Evolutionary conservation across 2,797 vertebrate species (phyloP).

Genomic region (Oreortyx pictus): DNA sequence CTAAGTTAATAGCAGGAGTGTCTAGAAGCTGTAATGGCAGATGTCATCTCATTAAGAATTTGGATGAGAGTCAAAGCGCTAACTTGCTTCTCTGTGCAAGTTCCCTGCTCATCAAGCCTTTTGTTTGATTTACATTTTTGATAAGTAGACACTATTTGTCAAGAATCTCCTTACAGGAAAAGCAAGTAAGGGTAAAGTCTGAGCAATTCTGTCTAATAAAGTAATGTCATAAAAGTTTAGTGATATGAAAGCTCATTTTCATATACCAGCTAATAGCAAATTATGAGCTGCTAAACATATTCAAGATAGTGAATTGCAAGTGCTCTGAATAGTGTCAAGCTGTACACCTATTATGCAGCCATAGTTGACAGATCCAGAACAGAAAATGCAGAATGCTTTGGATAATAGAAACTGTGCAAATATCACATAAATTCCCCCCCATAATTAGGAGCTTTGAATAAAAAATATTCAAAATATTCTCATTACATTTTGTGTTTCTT

Average conservation of each 20-base stretch:
- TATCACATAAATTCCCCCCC: background rate
- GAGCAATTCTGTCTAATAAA: conserved; percentile 35
- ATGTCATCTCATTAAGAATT: background rate
- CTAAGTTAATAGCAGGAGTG: background rate
- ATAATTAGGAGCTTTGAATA: background rate
- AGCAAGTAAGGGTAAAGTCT: background rate
- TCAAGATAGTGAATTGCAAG: conserved; percentile 56
- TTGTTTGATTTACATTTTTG: background rate
- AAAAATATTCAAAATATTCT: background rate
- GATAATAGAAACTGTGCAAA: conserved; percentile 26
- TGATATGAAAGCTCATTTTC: conserved; percentile 9
- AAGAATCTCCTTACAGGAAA: background rate
- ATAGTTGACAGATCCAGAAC: background rate
- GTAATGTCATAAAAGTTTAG: background rate
- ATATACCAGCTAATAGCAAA: conserved; percentile 47
- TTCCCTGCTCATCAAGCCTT: background rate
- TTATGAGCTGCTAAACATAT: conserved; percentile 61
- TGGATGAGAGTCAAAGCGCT: background rate
- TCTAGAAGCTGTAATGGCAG: background rate
- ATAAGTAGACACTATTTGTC: background rate
- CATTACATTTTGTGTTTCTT: background rate
- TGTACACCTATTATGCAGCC: conserved; percentile 28
- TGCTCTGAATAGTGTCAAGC: conserved; percentile 9
- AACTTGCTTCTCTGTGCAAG: background rate
- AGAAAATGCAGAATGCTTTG: background rate